These are phyloP conservation scores for Stenchaetothrips biformis DNA, from an alignment of 2,888 invertebrate genomes.

Conservation along the genomic window DNA sequence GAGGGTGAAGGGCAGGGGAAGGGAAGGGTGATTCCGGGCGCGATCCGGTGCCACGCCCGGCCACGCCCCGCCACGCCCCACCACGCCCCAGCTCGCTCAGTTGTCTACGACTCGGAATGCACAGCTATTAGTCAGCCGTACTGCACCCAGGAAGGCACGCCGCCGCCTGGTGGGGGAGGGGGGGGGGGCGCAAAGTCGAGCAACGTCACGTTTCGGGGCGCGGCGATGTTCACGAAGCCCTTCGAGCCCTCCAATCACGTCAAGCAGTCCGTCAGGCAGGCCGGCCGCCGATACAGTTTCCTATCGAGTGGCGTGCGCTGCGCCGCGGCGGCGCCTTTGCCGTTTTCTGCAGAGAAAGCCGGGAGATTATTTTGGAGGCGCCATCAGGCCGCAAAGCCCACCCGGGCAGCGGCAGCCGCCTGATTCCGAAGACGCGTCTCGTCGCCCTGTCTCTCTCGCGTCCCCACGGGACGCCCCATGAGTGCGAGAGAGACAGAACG, in stretches of 20 bases:
- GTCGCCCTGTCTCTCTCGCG: too few relatives aligned
- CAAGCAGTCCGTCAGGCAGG: not conserved
- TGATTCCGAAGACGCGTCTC: too few relatives aligned
- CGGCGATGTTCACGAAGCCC: not conserved
- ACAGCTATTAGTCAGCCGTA: conserved; percentile 1
- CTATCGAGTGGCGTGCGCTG: too few relatives aligned
- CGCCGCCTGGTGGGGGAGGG: not conserved
- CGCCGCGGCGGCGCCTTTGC: too few relatives aligned
- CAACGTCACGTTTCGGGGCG: not conserved
- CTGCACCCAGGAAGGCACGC: not conserved
- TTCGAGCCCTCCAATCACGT: not conserved
- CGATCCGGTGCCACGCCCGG: too few relatives aligned
- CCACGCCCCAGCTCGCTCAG: not conserved
- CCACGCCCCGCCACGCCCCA: not conserved
- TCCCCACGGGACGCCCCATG: too few relatives aligned
- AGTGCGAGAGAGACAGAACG: too few relatives aligned
- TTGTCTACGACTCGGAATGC: conserved; percentile 1
- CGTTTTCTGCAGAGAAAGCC: too few relatives aligned
- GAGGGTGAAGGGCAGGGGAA: not conserved
- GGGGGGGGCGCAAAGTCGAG: not conserved
- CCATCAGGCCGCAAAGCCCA: too few relatives aligned
- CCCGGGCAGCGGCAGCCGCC: too few relatives aligned
- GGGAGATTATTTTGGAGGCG: too few relatives aligned
- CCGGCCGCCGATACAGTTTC: too few relatives aligned
- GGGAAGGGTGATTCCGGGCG: not conserved